These are phyloP conservation scores for Julus scandinavius DNA, from an alignment of 2,888 invertebrate genomes.

Conservation along the genomic window DNA sequence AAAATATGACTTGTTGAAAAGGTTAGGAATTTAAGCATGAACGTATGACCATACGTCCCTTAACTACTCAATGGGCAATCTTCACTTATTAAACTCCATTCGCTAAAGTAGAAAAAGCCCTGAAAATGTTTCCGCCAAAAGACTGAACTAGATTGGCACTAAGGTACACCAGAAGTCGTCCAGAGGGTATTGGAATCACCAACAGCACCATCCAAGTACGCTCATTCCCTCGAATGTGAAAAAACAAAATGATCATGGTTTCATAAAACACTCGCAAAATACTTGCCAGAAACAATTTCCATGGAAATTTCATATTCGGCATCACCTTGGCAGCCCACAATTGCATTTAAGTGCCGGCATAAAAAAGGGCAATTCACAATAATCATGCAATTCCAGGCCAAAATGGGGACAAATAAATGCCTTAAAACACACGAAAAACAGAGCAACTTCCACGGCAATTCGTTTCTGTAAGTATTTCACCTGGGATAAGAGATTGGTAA, in stretches of 20 bases:
- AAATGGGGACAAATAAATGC: constrained; percentile 8
- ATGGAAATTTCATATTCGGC: constrained; percentile 29
- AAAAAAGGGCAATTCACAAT: constrained; percentile 24
- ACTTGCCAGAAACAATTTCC: constrained; percentile 35
- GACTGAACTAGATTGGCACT: not conserved
- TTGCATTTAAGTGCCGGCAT: not conserved
- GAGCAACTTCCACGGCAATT: not conserved
- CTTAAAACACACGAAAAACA: not conserved
- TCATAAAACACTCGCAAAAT: constrained; percentile 26
- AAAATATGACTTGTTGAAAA: too few species aligned
- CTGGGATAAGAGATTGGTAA: constrained; percentile 20
- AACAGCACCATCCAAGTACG: not conserved
- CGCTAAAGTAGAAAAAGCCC: too few species aligned
- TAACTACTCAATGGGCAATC: too few species aligned
- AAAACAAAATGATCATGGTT: constrained; percentile 31
- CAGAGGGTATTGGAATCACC: not conserved
- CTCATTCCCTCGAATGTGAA: not conserved
- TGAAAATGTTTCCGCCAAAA: not conserved
- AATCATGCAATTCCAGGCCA: constrained; percentile 39
- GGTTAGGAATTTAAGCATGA: too few species aligned
- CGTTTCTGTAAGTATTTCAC: constrained; percentile 2
- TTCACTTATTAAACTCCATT: too few species aligned
- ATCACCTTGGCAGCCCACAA: constrained; percentile 35
- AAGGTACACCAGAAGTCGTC: not conserved
- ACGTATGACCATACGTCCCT: too few species aligned